Conservation (phyloP, 2,797 vertebrate species). For the Crypturellus tataupa region DNA sequence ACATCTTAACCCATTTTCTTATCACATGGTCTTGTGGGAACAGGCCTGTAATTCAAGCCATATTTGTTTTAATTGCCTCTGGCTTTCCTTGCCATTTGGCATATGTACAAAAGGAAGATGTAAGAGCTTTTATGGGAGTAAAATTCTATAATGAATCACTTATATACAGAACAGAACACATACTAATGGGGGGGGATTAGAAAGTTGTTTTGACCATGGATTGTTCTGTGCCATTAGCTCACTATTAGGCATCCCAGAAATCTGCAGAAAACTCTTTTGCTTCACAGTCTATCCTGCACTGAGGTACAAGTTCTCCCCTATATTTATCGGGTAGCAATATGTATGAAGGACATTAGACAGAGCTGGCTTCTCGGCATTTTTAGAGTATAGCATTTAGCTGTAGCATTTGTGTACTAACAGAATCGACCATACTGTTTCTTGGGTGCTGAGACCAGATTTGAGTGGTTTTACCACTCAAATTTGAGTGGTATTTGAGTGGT, state of each 20-base stretch:
- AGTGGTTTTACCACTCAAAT: background rate
- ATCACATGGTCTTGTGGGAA: background rate
- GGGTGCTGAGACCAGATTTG: background rate
- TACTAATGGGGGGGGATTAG: background rate
- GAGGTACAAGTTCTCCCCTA: background rate
- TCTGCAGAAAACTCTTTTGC: background rate
- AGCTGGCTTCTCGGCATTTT: background rate
- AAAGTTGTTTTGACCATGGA: background rate
- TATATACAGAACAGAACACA: background rate
- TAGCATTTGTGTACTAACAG: background rate
- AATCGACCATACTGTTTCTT: background rate
- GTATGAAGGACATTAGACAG: background rate
- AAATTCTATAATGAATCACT: constrained; percentile 32
- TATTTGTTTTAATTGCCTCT: constrained; percentile 49
- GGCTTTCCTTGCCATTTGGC: background rate
- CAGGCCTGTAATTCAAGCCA: constrained; percentile 24
- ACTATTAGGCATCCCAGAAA: background rate
- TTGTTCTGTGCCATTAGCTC: constrained; percentile 12
- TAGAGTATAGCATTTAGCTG: background rate
- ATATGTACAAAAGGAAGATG: background rate
- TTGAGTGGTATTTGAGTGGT: too few species aligned
- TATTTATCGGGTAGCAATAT: background rate
- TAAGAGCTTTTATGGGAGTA: constrained; percentile 50
- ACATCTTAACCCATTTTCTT: background rate
- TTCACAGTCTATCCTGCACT: background rate